phyloP scores from a whole-genome alignment of 2,888 invertebrate species.

The Agrenia bidenticulata region DNA sequence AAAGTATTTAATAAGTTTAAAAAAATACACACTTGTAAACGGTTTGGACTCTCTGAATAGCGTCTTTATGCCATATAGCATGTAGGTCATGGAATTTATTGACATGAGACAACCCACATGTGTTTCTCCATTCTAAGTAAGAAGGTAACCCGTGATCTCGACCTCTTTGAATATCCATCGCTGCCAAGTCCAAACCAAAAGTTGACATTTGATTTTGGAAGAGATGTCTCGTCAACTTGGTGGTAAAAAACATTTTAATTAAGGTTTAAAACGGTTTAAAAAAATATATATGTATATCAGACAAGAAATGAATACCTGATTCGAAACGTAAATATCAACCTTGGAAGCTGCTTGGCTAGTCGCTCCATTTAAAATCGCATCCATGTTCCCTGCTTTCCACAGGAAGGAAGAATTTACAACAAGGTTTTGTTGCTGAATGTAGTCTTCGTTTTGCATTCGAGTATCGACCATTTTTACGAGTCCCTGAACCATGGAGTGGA shows the following conservation, averaged over 20 bases:
- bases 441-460: slow-evolving; percentile 60
- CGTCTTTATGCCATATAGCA: slow-evolving; percentile 62
- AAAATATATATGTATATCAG: neutral
- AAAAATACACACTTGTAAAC: slow-evolving; percentile 41
- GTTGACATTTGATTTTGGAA: slow-evolving; percentile 62
- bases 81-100: slow-evolving; percentile 67
- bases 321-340: slow-evolving; percentile 65
- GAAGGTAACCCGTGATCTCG: slow-evolving; percentile 82
- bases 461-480: slow-evolving; percentile 57
- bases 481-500: slow-evolving; percentile 78
- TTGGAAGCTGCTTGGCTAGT: slow-evolving; percentile 66
- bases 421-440: slow-evolving; percentile 74
- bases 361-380: slow-evolving; percentile 67
- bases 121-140: slow-evolving; percentile 73
- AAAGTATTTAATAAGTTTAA: neutral
- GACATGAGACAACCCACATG: slow-evolving; percentile 69
- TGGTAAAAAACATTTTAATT: neutral
- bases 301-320: slow-evolving; percentile 59
- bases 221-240: slow-evolving; percentile 67
- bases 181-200: slow-evolving; percentile 80
- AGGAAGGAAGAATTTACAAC: slow-evolving; percentile 76
- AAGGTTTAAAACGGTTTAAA: neutral
- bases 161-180: slow-evolving; percentile 84
- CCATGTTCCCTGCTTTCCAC: slow-evolving; percentile 65
- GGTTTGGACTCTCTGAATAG: slow-evolving; percentile 56